These are phyloP conservation scores for Sialis fuliginosa DNA, from an alignment of 2,888 invertebrate species.

Conservation along the genomic window DNA sequence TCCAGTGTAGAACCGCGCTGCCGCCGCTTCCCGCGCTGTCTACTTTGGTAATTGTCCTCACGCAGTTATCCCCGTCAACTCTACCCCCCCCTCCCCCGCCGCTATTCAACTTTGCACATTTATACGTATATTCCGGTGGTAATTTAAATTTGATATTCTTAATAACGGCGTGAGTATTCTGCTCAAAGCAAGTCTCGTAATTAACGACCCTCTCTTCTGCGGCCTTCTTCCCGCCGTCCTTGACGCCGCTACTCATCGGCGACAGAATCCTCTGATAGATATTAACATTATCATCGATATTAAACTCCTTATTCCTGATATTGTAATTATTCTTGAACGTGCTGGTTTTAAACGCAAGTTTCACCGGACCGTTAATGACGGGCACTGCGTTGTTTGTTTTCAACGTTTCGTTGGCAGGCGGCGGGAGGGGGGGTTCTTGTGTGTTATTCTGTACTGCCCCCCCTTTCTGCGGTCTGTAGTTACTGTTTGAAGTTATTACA, in stretches of 20 bases:
- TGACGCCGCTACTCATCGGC: slow-evolving; percentile 15
- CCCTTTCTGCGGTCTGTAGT: not conserved
- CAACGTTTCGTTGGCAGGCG: too few species aligned
- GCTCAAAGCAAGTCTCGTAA: slow-evolving; percentile 22
- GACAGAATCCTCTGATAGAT: slow-evolving; percentile 22
- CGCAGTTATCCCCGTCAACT: slow-evolving; percentile 2
- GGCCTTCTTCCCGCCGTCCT: slow-evolving; percentile 8
- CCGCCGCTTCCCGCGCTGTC: not conserved
- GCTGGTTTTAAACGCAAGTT: slow-evolving; percentile 25
- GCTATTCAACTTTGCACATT: slow-evolving; percentile 6
- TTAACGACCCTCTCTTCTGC: slow-evolving; percentile 11
- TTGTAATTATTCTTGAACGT: slow-evolving; percentile 26
- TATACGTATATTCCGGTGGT: slow-evolving; percentile 21
- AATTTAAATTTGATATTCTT: slow-evolving; percentile 28
- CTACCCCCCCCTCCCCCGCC: slow-evolving; percentile 1
- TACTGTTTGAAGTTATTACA: not conserved
- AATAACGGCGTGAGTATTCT: slow-evolving; percentile 21
- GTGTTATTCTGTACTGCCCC: too few species aligned
- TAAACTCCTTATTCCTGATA: slow-evolving; percentile 20
- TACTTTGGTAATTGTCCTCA: slow-evolving; percentile 2
- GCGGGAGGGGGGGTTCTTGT: not conserved
- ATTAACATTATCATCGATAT: slow-evolving; percentile 14
- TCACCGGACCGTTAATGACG: slow-evolving; percentile 32
- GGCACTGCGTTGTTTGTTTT: slow-evolving; percentile 21
- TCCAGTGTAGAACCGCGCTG: slow-evolving; percentile 23